A percentile compares a stretch with the other conserved stretches of the same genome.
Conservation (phyloP, 2,888 invertebrate species). For the Melinaea menophilus region DNA sequence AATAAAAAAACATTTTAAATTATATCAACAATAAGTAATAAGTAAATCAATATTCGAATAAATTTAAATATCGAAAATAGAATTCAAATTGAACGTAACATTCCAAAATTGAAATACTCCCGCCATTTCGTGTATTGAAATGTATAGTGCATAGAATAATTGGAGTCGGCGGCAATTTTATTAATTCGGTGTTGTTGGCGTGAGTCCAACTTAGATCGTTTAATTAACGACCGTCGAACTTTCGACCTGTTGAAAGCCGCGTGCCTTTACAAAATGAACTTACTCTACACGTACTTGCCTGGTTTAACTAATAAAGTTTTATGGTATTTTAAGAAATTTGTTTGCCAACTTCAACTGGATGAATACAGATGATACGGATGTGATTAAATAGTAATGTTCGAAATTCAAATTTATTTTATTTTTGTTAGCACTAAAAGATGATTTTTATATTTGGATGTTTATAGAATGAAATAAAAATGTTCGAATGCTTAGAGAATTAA, state of each 20-base stretch:
- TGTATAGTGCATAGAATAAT: constrained; percentile 35
- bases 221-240: constrained; percentile 76
- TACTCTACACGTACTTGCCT: constrained; percentile 9
- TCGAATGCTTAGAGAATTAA: too few relatives aligned
- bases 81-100: background rate
- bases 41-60: constrained; percentile 3
- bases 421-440: too few relatives aligned
- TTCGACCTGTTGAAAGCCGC: constrained; percentile 74
- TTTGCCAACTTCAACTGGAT: too few relatives aligned
- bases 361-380: too few relatives aligned
- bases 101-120: background rate
- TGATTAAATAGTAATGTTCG: too few relatives aligned
- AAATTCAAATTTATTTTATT: too few relatives aligned
- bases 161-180: constrained; percentile 67
- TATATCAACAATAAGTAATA: too few relatives aligned
- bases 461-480: too few relatives aligned
- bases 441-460: too few relatives aligned
- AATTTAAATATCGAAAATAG: constrained; percentile 1
- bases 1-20: too few relatives aligned
- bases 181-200: constrained; percentile 64
- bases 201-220: constrained; percentile 71
- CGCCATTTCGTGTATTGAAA: background rate
- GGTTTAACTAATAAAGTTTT: constrained; percentile 49
- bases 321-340: constrained; percentile 17
- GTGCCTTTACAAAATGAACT: constrained; percentile 57